A percentile compares a stretch with the other conserved stretches of the same genome.
Conservation (phyloP, 1,140 invertebrate genomes). For the Eubasilissa regina region DNA sequence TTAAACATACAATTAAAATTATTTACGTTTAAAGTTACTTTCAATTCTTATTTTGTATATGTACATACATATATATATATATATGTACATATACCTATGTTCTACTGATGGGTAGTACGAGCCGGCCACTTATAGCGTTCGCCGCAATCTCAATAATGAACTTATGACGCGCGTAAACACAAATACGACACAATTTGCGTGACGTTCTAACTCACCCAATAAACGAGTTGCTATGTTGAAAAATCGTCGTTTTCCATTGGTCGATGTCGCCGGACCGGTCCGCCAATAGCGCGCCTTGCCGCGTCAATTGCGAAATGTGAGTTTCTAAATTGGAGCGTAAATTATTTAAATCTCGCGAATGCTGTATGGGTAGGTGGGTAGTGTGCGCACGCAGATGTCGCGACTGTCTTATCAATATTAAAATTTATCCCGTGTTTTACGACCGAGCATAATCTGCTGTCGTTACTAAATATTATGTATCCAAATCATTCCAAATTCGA, state of each 20-base stretch:
- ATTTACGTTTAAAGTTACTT: too few species aligned
- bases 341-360: slow-evolving; percentile 42
- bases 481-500: slow-evolving; percentile 40
- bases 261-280: slow-evolving; percentile 17
- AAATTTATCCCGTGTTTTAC: slow-evolving; percentile 36
- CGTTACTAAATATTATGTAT: slow-evolving; percentile 37
- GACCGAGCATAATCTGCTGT: slow-evolving; percentile 6
- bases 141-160: too few species aligned
- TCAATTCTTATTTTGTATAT: too few species aligned
- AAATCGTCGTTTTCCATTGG: slow-evolving; percentile 52
- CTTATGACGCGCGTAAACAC: too few species aligned
- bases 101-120: too few species aligned
- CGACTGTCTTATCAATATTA: slow-evolving; percentile 23
- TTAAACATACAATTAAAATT: too few species aligned
- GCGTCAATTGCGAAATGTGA: slow-evolving; percentile 51
- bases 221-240: slow-evolving; percentile 32
- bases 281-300: slow-evolving; percentile 42
- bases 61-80: too few species aligned
- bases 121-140: too few species aligned
- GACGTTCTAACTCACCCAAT: slow-evolving; percentile 18
- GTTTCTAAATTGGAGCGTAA: slow-evolving; percentile 48
- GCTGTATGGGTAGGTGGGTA: slow-evolving; percentile 3
- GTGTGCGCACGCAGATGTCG: background rate
- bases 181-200: slow-evolving; percentile 16
- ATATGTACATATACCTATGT: too few species aligned